phyloP scores from a whole-genome alignment of 2,113 vertebrate genomes.

The Thalassoma bifasciatum region DNA sequence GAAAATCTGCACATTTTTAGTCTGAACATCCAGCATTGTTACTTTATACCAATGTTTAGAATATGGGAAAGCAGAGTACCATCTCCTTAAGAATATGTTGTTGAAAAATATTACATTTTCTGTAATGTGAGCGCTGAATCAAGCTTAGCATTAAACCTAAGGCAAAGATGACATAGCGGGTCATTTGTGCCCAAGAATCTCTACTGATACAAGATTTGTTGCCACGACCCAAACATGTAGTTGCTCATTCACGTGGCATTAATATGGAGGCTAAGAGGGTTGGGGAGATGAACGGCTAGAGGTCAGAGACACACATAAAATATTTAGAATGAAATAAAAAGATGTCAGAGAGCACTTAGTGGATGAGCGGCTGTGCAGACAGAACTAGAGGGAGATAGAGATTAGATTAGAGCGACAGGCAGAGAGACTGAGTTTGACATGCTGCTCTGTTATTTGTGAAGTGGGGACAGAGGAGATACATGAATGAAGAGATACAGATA shows the following conservation, averaged over 20 bases:
- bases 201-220: not conserved
- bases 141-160: too few species aligned
- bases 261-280: not conserved
- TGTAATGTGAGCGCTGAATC: too few species aligned
- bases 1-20: too few species aligned
- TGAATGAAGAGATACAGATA: slow-evolving; percentile 10
- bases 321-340: slow-evolving; percentile 15
- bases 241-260: not conserved
- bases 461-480: not conserved
- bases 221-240: not conserved
- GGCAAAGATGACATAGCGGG: too few species aligned
- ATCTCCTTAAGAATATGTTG: too few species aligned
- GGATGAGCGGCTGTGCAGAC: slow-evolving; percentile 11
- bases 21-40: too few species aligned
- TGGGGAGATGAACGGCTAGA: not conserved
- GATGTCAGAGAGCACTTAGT: slow-evolving; percentile 26
- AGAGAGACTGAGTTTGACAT: slow-evolving; percentile 7
- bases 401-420: slow-evolving; percentile 22
- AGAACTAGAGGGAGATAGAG: slow-evolving; percentile 18
- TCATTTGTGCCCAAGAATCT: too few species aligned
- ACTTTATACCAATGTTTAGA: too few species aligned
- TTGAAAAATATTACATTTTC: too few species aligned
- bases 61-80: too few species aligned
- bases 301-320: slow-evolving; percentile 5
- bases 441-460: slow-evolving; percentile 1